A percentile compares a stretch with the other conserved stretches of the same genome.
These are phyloP conservation scores for Halictus rubicundus DNA, from an alignment of 1,140 invertebrate species.

Conservation along the genomic window DNA sequence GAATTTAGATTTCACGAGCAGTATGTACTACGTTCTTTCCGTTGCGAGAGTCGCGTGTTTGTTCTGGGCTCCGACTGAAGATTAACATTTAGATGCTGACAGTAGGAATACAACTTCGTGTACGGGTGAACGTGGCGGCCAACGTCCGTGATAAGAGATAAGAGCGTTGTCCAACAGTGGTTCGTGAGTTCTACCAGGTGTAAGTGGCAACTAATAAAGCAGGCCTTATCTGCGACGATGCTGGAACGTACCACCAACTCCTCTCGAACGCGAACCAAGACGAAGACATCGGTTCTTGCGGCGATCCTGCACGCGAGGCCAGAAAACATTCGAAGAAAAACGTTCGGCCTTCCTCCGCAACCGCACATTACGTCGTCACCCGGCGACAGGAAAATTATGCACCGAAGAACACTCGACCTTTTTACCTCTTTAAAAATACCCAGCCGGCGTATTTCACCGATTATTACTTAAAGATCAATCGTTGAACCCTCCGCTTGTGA, in stretches of 20 bases:
- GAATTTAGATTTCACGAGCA: too few species aligned
- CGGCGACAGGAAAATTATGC: background rate
- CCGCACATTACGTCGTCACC: background rate
- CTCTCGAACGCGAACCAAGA: background rate
- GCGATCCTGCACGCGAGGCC: background rate
- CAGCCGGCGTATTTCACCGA: background rate
- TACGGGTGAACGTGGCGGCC: slow-evolving; percentile 7
- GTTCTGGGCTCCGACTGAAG: background rate
- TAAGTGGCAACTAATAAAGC: slow-evolving; percentile 41
- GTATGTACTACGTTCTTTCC: background rate
- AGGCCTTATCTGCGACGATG: slow-evolving; percentile 11
- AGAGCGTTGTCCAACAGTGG: slow-evolving; percentile 28
- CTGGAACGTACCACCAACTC: too few species aligned
- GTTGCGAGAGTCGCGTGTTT: slow-evolving; percentile 19
- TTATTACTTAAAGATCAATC: background rate
- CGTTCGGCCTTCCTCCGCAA: background rate
- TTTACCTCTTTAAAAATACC: background rate
- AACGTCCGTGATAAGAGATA: slow-evolving; percentile 48
- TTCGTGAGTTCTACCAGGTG: slow-evolving; percentile 35
- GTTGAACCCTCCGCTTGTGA: background rate
- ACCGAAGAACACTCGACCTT: background rate
- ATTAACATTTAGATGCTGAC: slow-evolving; percentile 44
- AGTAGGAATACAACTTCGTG: slow-evolving; percentile 7
- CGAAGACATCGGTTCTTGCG: background rate
- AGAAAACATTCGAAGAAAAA: background rate